Conservation (phyloP, 2,113 vertebrate species). For the Microcebus griseorufus region DNA sequence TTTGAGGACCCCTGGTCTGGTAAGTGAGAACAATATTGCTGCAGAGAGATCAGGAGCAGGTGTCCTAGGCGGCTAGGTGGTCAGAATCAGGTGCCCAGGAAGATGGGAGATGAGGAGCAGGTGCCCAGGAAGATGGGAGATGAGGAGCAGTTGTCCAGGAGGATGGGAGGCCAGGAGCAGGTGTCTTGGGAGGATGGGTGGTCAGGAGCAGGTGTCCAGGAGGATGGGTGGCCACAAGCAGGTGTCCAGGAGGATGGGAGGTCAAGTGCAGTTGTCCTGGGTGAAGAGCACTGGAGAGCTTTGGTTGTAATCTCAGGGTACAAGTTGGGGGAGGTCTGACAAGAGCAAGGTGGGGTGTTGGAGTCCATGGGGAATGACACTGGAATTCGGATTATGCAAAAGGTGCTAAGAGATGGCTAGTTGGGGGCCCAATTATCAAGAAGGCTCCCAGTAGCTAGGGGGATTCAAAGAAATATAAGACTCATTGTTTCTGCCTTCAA, state of each 20-base stretch:
- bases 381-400: not conserved
- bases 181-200: not conserved
- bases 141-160: not conserved
- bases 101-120: too few species aligned
- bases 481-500: not conserved
- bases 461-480: not conserved
- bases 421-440: not conserved
- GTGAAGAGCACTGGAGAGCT: not conserved
- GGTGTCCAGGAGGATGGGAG: too few species aligned
- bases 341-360: not conserved
- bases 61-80: not conserved
- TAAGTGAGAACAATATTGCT: not conserved
- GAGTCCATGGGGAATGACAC: not conserved
- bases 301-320: not conserved
- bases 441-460: not conserved
- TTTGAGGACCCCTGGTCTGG: not conserved
- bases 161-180: not conserved
- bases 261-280: not conserved
- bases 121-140: too few species aligned
- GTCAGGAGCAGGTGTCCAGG: not conserved
- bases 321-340: not conserved
- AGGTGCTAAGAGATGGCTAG: not conserved
- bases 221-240: not conserved
- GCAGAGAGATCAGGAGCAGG: not conserved
- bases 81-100: too few species aligned